These are phyloP conservation scores for Eupsittula cactorum DNA, from an alignment of 2,113 vertebrate genomes.

Conservation along the genomic window DNA sequence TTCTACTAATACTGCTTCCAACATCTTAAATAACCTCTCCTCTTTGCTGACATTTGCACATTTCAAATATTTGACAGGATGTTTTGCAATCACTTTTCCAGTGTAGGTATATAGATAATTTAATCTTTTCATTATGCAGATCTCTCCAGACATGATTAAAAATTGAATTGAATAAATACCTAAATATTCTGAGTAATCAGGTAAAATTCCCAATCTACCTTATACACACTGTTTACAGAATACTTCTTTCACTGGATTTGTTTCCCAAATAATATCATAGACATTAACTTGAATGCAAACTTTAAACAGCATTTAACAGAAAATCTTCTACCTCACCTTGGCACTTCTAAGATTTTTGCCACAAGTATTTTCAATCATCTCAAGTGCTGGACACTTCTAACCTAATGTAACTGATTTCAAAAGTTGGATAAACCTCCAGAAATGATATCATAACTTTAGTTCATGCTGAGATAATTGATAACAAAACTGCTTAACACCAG, in stretches of 20 bases:
- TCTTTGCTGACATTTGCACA: neutral
- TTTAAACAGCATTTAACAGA: neutral
- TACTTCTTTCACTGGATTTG: neutral
- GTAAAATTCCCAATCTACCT: neutral
- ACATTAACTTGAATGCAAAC: neutral
- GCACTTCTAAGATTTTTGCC: neutral
- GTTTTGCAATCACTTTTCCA: neutral
- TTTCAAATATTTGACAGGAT: neutral
- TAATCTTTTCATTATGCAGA: neutral
- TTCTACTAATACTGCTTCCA: neutral
- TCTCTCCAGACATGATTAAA: neutral
- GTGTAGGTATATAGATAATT: neutral
- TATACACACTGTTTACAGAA: neutral
- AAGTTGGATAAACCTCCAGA: neutral
- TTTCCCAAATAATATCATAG: neutral
- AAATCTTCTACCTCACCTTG: neutral
- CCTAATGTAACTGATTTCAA: neutral
- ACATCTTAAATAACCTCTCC: neutral
- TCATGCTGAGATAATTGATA: neutral
- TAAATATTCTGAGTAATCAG: neutral
- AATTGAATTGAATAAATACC: slow-evolving; percentile 1
- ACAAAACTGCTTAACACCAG: neutral
- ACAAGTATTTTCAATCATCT: neutral
- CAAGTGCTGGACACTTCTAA: neutral
- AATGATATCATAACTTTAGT: neutral